Conservation (phyloP, 2,797 vertebrate species). For the Menidia menidia region DNA sequence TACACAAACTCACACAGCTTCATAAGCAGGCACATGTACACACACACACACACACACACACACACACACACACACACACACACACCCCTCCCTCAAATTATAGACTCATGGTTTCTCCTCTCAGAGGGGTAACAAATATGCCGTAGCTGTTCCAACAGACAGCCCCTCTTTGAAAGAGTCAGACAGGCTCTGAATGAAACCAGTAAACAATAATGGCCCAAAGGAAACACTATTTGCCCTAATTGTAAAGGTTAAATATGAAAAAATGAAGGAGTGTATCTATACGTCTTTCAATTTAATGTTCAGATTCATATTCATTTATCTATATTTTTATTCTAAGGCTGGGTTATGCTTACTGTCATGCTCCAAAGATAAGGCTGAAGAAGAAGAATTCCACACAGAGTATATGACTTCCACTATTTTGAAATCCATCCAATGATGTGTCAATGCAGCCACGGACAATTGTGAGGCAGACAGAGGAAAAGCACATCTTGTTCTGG, state of each 20-base stretch:
- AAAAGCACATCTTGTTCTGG: background rate
- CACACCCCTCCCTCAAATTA: conserved; percentile 27
- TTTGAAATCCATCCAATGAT: background rate
- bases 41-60: conserved; percentile 3
- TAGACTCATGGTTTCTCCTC: conserved; percentile 45
- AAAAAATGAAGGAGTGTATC: no score
- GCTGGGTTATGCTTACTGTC: no score
- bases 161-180: conserved; percentile 46
- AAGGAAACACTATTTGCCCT: conserved; percentile 25
- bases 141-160: conserved; percentile 65
- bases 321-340: no score
- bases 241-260: background rate
- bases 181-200: conserved; percentile 47
- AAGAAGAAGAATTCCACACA: no score
- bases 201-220: conserved; percentile 43
- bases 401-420: no score
- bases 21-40: conserved; percentile 30
- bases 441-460: background rate
- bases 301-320: no score
- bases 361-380: no score
- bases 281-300: no score
- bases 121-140: conserved; percentile 55
- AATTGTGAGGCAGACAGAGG: background rate
- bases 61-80: conserved; percentile 16
- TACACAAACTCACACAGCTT: conserved; percentile 27